phyloP scores from a whole-genome alignment of 1,140 invertebrate genomes.

The Formica exsecta region DNA sequence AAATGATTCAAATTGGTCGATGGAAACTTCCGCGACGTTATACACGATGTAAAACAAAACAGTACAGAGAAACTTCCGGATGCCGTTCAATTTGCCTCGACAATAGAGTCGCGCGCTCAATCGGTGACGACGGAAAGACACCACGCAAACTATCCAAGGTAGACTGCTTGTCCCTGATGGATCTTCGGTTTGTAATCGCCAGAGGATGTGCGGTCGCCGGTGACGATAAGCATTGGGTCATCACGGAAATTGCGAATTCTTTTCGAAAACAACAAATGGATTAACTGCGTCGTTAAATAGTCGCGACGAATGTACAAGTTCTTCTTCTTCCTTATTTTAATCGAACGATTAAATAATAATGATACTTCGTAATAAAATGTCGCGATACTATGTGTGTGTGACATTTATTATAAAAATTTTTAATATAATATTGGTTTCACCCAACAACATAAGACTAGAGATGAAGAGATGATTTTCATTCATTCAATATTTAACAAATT shows the following conservation, averaged over 20 bases:
- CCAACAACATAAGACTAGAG: no score
- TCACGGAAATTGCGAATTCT: constrained; percentile 42
- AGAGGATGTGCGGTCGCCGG: constrained; percentile 69
- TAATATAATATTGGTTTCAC: no score
- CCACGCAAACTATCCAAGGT: background rate
- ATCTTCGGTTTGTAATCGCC: constrained; percentile 51
- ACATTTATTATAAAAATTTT: no score
- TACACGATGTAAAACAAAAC: constrained; percentile 11
- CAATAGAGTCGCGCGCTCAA: constrained; percentile 31
- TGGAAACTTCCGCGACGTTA: constrained; percentile 41
- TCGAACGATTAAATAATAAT: background rate
- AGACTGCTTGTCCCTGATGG: constrained; percentile 40
- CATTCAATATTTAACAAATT: no score
- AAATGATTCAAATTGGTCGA: constrained; percentile 29
- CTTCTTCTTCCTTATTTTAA: background rate
- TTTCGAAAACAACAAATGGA: constrained; percentile 51
- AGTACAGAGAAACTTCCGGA: constrained; percentile 29
- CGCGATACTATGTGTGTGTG: no score
- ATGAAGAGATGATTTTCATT: no score
- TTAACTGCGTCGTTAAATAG: constrained; percentile 3
- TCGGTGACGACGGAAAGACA: background rate
- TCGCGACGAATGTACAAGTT: background rate
- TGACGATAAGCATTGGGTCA: constrained; percentile 62
- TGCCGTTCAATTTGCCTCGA: constrained; percentile 21
- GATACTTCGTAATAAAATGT: no score